These are phyloP conservation scores for Sabellastarte sp. DNA, from an alignment of 2,888 invertebrate genomes.

Conservation along the genomic window DNA sequence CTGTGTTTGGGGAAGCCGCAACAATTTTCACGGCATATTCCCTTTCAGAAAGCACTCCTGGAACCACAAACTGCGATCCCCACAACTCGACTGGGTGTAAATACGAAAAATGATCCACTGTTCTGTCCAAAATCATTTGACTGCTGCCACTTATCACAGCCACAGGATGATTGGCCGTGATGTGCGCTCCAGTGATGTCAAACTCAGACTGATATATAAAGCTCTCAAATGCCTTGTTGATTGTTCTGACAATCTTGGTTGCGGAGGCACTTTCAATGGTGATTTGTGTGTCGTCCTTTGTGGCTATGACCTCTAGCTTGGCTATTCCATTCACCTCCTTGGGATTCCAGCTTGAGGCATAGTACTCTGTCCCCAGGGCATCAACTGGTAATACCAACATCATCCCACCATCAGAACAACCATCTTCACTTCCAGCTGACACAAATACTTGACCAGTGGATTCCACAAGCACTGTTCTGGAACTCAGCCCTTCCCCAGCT, in stretches of 20 bases:
- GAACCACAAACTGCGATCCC: background rate
- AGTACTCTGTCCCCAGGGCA: background rate
- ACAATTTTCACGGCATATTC: background rate
- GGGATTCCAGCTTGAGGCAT: background rate
- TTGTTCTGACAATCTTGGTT: background rate
- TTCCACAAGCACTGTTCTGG: no score
- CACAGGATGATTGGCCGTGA: background rate
- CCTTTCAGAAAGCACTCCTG: background rate
- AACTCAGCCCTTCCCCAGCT: no score
- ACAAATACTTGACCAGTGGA: no score
- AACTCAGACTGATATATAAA: background rate
- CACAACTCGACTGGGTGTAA: background rate
- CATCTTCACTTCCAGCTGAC: no score
- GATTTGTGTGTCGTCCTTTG: background rate
- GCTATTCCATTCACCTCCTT: no score
- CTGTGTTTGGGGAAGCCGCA: background rate
- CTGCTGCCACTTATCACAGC: background rate
- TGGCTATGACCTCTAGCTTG: no score
- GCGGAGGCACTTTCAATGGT: background rate
- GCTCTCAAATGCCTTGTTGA: background rate
- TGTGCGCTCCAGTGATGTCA: background rate
- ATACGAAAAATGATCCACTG: background rate
- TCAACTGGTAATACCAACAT: no score
- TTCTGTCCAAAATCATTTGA: background rate
- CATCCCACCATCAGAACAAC: no score